phyloP scores from a whole-genome alignment of 2,797 vertebrate genomes.

The Catostomus latipinnis region DNA sequence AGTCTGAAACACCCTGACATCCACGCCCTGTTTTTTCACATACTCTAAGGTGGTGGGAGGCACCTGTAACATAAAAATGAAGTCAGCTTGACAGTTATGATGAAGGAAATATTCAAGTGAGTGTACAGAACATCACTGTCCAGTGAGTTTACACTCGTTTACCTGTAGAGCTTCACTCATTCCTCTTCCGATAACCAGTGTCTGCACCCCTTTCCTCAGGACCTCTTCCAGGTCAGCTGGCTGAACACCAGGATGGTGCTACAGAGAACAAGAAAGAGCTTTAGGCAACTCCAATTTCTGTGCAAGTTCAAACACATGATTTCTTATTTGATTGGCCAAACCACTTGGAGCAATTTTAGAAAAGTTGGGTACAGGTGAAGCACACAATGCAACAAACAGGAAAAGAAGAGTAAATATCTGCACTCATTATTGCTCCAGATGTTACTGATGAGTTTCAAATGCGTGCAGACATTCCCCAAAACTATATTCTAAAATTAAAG shows the following conservation, averaged over 20 bases:
- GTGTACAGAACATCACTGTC: neutral
- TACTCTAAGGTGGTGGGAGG: slow-evolving; percentile 86
- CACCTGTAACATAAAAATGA: slow-evolving; percentile 75
- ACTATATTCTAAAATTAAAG: no score
- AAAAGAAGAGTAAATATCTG: no score
- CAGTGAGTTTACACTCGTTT: neutral
- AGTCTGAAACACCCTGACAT: slow-evolving; percentile 85
- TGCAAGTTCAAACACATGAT: neutral
- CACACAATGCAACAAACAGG: no score
- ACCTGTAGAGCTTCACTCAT: slow-evolving; percentile 96
- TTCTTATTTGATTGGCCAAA: neutral
- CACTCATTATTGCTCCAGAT: no score
- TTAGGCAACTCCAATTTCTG: slow-evolving; percentile 1
- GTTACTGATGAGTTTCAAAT: no score
- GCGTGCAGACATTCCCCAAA: no score
- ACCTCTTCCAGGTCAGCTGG: slow-evolving; percentile 94
- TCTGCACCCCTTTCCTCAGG: slow-evolving; percentile 82
- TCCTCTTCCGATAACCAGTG: slow-evolving; percentile 91
- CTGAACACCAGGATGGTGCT: slow-evolving; percentile 94
- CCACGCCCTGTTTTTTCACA: slow-evolving; percentile 82
- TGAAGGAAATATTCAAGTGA: neutral
- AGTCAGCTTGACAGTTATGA: neutral
- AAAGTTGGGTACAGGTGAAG: no score
- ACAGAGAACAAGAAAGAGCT: neutral
- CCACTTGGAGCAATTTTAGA: neutral